A percentile compares a stretch with the other conserved stretches of the same genome.
These are phyloP conservation scores for Damaliscus lunatus DNA, from an alignment of 2,113 vertebrate genomes.

Conservation along the genomic window DNA sequence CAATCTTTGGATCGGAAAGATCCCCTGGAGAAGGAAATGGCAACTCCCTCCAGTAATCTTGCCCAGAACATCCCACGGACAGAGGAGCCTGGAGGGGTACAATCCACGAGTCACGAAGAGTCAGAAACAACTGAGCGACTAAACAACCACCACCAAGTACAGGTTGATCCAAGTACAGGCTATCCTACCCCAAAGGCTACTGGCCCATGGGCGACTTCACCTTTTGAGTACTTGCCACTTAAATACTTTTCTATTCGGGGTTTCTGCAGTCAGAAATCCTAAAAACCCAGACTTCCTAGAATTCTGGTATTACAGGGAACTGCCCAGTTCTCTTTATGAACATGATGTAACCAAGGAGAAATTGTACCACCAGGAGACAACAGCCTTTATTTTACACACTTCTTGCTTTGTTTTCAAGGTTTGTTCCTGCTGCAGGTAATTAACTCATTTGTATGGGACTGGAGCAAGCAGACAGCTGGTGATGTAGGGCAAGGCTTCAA, in stretches of 20 bases:
- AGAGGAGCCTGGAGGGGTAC: background rate
- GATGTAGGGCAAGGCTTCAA: background rate
- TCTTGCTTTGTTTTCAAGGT: conserved; percentile 29
- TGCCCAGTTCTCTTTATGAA: background rate
- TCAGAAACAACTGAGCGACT: background rate
- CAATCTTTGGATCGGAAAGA: background rate
- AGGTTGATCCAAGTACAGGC: background rate
- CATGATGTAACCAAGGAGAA: background rate
- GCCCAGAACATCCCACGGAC: background rate
- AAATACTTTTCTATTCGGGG: background rate
- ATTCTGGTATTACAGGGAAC: background rate
- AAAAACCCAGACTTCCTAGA: background rate
- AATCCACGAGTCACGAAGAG: accelerated
- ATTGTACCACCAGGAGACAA: background rate
- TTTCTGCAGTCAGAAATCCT: background rate
- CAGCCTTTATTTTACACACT: background rate
- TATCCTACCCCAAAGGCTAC: background rate
- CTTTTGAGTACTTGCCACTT: background rate
- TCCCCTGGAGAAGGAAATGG: background rate
- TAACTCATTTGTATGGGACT: conserved; percentile 26
- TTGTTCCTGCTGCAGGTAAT: conserved; percentile 17
- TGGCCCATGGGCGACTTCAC: background rate
- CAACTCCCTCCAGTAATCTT: background rate
- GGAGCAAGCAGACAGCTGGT: background rate
- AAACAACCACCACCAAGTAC: background rate